Evolutionary conservation across 2,797 vertebrate genomes (phyloP), one percentile per base, ranked within the genome.

Genomic region (Margarornis squamiger): DNA sequence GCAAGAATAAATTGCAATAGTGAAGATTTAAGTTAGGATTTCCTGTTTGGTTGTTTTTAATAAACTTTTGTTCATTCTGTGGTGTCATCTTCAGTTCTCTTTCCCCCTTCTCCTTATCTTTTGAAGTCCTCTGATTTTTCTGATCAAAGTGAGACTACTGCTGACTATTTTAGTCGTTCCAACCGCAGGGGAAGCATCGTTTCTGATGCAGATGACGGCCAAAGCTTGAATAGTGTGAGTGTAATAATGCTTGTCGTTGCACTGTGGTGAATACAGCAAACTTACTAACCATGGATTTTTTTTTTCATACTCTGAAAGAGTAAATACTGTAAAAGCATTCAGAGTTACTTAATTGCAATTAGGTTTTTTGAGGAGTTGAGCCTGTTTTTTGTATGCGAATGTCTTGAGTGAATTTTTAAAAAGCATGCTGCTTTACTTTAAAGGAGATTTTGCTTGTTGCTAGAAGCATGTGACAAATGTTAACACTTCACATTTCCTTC

Each of bases 141-240:
- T 84, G 98, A 98, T 97, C 98, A 98, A 95, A 99, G 98, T 84
- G 99, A 99, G 97, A 99, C 99, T 51, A 98, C 99, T 32, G 99
- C 99, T 73, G 99, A 99, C 97, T 99, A 99, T 98, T 99, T 99
- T 89, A 99, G 99, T 95, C 99, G 98, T 95, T 98, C 99, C 96
- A 99, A 97, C 97, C 98, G 98, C 96, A 98, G 99, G 96, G 99
- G 99, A 97, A 99, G 99, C 66, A 95, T 99, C 94, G 98, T 99
- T 96, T 99, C 99, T 14, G 98, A 99, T 97, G 97, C 98, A 71
- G 99, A 99, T 92, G 99, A 99, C 94, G 93, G 98, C 97, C 98
- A 98, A 70, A 98, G 99, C 96, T 93, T 99, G 97, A 98, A 98
- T 94, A 97, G 97, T 61, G 99, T 99, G 98, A 99, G 99, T 99